Evolutionary conservation across 2,888 invertebrate species (phyloP), one percentile per base, ranked within the genome.

Genomic region (Baccha elongata): DNA sequence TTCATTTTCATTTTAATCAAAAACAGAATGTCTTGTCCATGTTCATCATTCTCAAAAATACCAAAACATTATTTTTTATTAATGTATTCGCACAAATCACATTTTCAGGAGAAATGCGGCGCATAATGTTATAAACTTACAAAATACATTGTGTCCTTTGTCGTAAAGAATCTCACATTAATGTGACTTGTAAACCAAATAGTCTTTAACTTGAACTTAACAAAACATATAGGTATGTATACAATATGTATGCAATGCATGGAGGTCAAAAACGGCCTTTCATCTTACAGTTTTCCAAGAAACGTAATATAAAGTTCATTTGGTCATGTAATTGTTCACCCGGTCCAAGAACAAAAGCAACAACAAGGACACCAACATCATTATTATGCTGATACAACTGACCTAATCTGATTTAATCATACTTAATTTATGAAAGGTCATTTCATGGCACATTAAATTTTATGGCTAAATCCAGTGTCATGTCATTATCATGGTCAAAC

Each of bases 401-500:
- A 83, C 83, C 83, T 83, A 73, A 83, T 83, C 83, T 83, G 83
- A 83, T 83, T 83, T 83, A 83, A 83, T 83, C 83, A 83, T 83
- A 83, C 83, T 83, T 78, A 83, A 83, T 83, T 83, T 83, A 83
- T 83, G 83, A 83, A 83, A 83, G 78, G 83, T 83, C 83, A 73
- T 83, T 83, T 83, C 78, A 83, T 78, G 83, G 78, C 58, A 68
- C 83, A 83, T 83, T 83, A 83, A 72, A 67, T 78, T 83, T 83
- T 73, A 83, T 78, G 83, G 55, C 60, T 40, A 78, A 83, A 83
- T 83, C 78, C 83, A 83, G 83, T 83, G 83, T 83, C 78, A 78
- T 83, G 83, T 83, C 78, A 83, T 83, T 83, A 83, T 83, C 83
- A 78, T 83, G 72, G 83, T 72, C 83, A 83, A 83, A 83, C 40